Evolutionary conservation across 2,888 invertebrate genomes (phyloP).

Genomic region (Exephanes ischioxanthus): DNA sequence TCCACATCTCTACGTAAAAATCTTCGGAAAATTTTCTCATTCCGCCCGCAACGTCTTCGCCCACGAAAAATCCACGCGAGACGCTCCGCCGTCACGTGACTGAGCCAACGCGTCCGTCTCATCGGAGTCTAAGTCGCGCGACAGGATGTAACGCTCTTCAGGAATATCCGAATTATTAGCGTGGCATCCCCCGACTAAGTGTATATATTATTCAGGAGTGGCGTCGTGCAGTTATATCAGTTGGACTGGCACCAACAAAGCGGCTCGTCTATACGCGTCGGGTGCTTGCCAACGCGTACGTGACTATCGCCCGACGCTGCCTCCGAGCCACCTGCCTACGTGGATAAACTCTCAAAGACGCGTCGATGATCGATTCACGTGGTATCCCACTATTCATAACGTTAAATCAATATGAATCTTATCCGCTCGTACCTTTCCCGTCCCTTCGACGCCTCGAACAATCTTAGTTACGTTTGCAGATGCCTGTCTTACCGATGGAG

Average conservation of each 20-base stretch:
- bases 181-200: slow-evolving; percentile 15
- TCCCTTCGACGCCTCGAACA: not conserved
- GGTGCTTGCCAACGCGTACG: slow-evolving; percentile 53
- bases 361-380: slow-evolving; percentile 50
- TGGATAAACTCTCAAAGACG: slow-evolving; percentile 59
- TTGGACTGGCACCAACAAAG: slow-evolving; percentile 58
- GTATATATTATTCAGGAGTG: slow-evolving; percentile 55
- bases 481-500: not conserved
- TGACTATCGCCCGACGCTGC: slow-evolving; percentile 47
- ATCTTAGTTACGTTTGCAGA: slow-evolving; percentile 6
- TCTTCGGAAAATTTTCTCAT: too few relatives aligned
- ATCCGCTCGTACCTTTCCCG: not conserved
- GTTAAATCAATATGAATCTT: not conserved
- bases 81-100: slow-evolving; percentile 2
- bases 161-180: slow-evolving; percentile 63
- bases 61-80: not conserved
- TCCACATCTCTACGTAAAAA: too few relatives aligned
- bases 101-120: not conserved
- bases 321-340: slow-evolving; percentile 42
- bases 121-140: not conserved
- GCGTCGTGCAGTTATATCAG: slow-evolving; percentile 57
- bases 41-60: not conserved
- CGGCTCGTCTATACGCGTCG: slow-evolving; percentile 49
- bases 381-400: slow-evolving; percentile 33
- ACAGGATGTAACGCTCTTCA: slow-evolving; percentile 48